These are phyloP conservation scores for Aspidiotus destructor DNA, from an alignment of 2,888 invertebrate genomes.

Conservation along the genomic window DNA sequence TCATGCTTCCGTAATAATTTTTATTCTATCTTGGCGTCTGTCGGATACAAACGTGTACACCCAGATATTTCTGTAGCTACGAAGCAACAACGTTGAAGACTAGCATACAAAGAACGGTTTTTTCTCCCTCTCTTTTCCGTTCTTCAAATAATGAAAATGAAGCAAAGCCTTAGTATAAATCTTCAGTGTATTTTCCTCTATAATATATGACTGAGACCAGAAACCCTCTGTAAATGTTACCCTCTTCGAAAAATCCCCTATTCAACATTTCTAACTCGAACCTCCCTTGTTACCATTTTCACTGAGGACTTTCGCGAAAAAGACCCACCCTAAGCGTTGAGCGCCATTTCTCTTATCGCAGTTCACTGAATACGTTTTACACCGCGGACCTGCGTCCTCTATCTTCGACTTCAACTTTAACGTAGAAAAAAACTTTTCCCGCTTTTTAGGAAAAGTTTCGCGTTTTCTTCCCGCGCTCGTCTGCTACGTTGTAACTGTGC, in stretches of 20 bases:
- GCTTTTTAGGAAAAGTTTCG: slow-evolving; percentile 31
- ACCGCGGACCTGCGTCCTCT: slow-evolving; percentile 15
- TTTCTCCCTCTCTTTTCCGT: slow-evolving; percentile 4
- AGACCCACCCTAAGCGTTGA: slow-evolving; percentile 17
- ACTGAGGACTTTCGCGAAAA: slow-evolving; percentile 28
- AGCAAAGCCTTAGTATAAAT: slow-evolving; percentile 32
- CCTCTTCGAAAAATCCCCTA: slow-evolving; percentile 25
- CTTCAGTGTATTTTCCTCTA: slow-evolving; percentile 24
- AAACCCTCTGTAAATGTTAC: slow-evolving; percentile 15
- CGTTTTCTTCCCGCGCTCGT: slow-evolving; percentile 17
- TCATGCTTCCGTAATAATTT: background rate
- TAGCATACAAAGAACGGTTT: slow-evolving; percentile 9
- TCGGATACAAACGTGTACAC: no score
- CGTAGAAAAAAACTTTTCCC: slow-evolving; percentile 22
- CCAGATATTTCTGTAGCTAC: no score
- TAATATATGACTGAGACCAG: slow-evolving; percentile 30
- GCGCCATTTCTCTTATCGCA: slow-evolving; percentile 31
- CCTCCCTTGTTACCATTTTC: slow-evolving; percentile 15
- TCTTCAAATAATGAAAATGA: slow-evolving; percentile 29
- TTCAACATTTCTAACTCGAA: slow-evolving; percentile 28
- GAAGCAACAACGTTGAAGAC: slow-evolving; percentile 6
- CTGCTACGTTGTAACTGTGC: background rate
- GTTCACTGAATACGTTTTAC: slow-evolving; percentile 27
- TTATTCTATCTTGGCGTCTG: no score
- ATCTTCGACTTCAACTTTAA: slow-evolving; percentile 30